A percentile compares a stretch with the other conserved stretches of the same genome.
Conservation (phyloP, 2,797 vertebrate species). For the Darevskia nairensis region DNA sequence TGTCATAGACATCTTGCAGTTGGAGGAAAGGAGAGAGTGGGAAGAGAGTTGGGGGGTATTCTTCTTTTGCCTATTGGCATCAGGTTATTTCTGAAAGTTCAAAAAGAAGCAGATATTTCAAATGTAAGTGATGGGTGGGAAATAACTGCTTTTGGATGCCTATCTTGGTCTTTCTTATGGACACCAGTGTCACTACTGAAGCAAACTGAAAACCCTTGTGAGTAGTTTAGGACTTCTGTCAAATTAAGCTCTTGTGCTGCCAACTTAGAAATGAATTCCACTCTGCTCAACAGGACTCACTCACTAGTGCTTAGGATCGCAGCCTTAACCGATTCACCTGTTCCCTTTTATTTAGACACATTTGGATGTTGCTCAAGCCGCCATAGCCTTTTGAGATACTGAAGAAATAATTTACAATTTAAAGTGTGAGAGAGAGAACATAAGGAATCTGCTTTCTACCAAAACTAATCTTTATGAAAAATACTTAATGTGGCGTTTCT, state of each 20-base stretch:
- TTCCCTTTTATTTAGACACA: neutral
- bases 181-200: neutral
- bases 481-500: neutral
- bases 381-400: neutral
- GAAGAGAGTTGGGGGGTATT: neutral
- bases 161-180: slow-evolving; percentile 28
- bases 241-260: neutral
- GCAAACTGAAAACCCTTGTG: slow-evolving; percentile 34
- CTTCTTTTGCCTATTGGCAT: no score
- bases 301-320: no score
- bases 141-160: slow-evolving; percentile 45
- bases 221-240: neutral
- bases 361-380: neutral
- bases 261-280: no score
- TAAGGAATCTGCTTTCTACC: neutral
- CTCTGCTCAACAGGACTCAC: no score
- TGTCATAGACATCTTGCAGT: no score
- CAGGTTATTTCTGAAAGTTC: neutral
- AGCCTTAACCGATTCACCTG: neutral
- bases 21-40: neutral
- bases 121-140: neutral
- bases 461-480: neutral
- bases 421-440: neutral
- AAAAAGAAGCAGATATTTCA: slow-evolving; percentile 49
- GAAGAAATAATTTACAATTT: neutral